phyloP scores from a whole-genome alignment of 1,140 invertebrate genomes.

The Danaus plexippus region DNA sequence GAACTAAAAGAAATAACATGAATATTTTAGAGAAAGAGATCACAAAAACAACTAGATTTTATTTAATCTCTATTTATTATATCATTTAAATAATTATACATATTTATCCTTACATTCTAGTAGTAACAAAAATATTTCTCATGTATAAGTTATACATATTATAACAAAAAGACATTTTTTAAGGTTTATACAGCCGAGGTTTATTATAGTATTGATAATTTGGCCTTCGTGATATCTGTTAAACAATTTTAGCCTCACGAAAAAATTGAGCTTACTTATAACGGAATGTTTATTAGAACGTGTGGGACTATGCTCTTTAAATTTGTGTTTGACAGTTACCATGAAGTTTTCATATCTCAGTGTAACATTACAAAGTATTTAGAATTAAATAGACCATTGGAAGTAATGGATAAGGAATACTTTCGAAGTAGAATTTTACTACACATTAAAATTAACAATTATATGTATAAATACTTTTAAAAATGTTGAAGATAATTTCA shows the following conservation, averaged over 20 bases:
- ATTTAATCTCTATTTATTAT: slow-evolving; percentile 51
- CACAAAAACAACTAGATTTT: slow-evolving; percentile 38
- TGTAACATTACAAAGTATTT: too few relatives aligned
- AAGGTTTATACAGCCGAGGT: neutral
- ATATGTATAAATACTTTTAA: too few relatives aligned
- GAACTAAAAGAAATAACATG: too few relatives aligned
- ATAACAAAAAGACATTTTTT: too few relatives aligned
- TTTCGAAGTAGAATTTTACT: too few relatives aligned
- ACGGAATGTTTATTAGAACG: neutral
- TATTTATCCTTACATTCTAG: slow-evolving; percentile 42
- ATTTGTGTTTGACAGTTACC: too few relatives aligned
- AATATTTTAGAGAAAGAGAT: neutral
- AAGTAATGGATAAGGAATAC: too few relatives aligned
- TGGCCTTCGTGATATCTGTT: slow-evolving; percentile 16
- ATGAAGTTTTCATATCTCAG: too few relatives aligned
- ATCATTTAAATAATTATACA: slow-evolving; percentile 50
- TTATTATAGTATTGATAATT: slow-evolving; percentile 5
- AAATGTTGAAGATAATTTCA: too few relatives aligned
- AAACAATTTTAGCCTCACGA: slow-evolving; percentile 7
- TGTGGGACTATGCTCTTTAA: too few relatives aligned
- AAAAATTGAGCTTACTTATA: slow-evolving; percentile 3
- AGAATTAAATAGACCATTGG: too few relatives aligned
- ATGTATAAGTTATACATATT: slow-evolving; percentile 39
- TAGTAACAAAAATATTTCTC: slow-evolving; percentile 65
- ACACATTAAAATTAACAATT: too few relatives aligned